A percentile compares a stretch with the other conserved stretches of the same genome.
Conservation (phyloP, 2,797 vertebrate genomes). For the Austrolebias charrua region DNA sequence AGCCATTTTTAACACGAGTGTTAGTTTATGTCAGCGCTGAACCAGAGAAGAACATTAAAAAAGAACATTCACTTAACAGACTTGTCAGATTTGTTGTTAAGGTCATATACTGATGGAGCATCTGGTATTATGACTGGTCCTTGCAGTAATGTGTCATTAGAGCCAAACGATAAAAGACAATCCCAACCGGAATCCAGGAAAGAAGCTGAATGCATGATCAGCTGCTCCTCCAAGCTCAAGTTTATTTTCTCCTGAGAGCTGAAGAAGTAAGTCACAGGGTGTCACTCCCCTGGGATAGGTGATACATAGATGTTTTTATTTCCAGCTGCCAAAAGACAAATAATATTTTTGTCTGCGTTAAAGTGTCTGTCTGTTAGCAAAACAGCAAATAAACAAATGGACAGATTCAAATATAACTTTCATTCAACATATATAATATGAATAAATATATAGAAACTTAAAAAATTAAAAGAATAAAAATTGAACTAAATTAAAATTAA, state of each 20-base stretch:
- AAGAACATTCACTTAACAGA: neutral
- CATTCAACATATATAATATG: no score
- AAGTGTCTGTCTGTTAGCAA: no score
- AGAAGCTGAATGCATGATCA: slow-evolving; percentile 12
- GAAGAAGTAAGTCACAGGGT: slow-evolving; percentile 4
- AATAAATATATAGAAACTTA: no score
- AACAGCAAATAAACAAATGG: no score
- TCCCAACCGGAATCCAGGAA: neutral
- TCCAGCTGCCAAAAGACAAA: no score
- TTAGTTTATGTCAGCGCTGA: slow-evolving; percentile 8
- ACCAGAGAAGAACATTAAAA: neutral
- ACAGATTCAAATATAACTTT: no score
- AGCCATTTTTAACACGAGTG: neutral
- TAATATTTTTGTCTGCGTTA: no score
- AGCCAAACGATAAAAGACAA: slow-evolving; percentile 9
- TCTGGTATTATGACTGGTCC: slow-evolving; percentile 10
- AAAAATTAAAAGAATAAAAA: no score
- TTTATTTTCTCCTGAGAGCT: slow-evolving; percentile 14
- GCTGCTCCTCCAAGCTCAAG: neutral
- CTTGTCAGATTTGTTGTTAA: slow-evolving; percentile 2
- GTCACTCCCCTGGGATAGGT: slow-evolving; percentile 3
- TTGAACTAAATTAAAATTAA: no score
- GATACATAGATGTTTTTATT: neutral
- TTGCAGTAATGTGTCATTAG: slow-evolving; percentile 16
- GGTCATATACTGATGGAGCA: slow-evolving; percentile 8